Percentiles rank a stretch among this genome's conserved stretches.
Evolutionary conservation across 1,140 invertebrate genomes (phyloP).

Genomic region (Plectrocnemia conspersa): DNA sequence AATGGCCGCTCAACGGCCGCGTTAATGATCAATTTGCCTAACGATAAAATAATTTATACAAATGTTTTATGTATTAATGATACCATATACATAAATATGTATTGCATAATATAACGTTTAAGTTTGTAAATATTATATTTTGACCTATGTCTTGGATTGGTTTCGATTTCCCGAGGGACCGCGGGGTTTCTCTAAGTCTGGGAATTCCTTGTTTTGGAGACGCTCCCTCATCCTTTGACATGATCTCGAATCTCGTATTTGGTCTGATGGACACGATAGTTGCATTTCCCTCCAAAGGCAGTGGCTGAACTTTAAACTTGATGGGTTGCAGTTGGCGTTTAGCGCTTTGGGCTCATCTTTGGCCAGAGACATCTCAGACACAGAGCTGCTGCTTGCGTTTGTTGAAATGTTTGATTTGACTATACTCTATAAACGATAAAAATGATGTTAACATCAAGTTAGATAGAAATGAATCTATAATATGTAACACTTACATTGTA

Average conservation of each 20-base stretch:
- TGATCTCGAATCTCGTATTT: conserved; percentile 39
- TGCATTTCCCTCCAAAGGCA: conserved; percentile 43
- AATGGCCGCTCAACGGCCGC: too few relatives aligned
- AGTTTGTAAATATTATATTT: background rate
- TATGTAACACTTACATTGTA: conserved; percentile 23
- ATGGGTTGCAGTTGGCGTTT: conserved; percentile 37
- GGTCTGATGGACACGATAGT: conserved; percentile 41
- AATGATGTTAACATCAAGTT: background rate
- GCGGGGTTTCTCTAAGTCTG: conserved; percentile 17
- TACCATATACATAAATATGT: background rate
- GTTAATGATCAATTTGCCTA: background rate
- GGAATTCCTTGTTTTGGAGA: conserved; percentile 36
- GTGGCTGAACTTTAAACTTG: conserved; percentile 39
- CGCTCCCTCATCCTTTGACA: conserved; percentile 39
- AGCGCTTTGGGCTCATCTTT: conserved; percentile 27
- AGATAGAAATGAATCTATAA: background rate
- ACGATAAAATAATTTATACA: background rate
- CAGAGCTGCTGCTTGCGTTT: background rate
- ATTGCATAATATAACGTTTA: background rate
- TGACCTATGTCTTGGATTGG: background rate
- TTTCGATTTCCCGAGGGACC: background rate
- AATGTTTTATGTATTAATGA: background rate
- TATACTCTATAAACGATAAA: conserved; percentile 30
- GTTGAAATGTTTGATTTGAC: conserved; percentile 28
- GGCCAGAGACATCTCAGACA: background rate